Evolutionary conservation across 2,888 invertebrate species (phyloP), one percentile per base, ranked within the genome.

Genomic region (Nemotelus nigrinus): DNA sequence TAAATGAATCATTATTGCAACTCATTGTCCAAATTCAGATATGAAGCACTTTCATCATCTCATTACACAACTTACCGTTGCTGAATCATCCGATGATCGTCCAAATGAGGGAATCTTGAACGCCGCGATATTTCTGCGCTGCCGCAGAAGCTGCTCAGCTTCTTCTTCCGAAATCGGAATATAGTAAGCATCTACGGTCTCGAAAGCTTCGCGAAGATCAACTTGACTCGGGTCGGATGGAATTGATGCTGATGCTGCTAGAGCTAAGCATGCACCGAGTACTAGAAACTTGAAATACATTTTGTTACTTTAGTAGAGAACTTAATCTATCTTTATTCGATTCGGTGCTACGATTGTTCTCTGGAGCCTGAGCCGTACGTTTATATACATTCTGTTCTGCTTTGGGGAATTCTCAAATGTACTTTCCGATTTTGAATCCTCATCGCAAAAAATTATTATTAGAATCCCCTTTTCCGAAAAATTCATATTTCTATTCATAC

Each of bases 181-280:
- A 47, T 72, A 72, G 10, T 58, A 25, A 4, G 72, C 72, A 8
- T 72, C 72, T n/a, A 47, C 72, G 6, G 72, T 72, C 53, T 72
- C 72, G 39, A 72, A 72, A 72, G 60, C 60, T 47, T 72, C 58
- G 2, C 58, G 58, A 5, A 57, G 47, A 72, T 57, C 60, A 43
- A 5, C 25, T 10, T 57, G 7, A 10, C 57, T 25, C 7, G 25
- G n/a, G 4, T 7, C 41, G 6, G 63, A 39, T 41, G 5, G 8
- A 2, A 10, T 43, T 47, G 72, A 60, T 3, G 58, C 60, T 7
- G 72, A 58, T 4, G 58, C 25, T 7, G 72, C 57, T n/a, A 57
- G 2, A 45, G 72, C 72, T 10, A 72, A 47, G 47, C 72, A n/a
- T 45, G 58, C 72, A 39, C 7, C 44, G 3, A 72, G 6, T 53